Evolutionary conservation across 2,888 invertebrate genomes (phyloP).

Genomic region (Dusona sp.): DNA sequence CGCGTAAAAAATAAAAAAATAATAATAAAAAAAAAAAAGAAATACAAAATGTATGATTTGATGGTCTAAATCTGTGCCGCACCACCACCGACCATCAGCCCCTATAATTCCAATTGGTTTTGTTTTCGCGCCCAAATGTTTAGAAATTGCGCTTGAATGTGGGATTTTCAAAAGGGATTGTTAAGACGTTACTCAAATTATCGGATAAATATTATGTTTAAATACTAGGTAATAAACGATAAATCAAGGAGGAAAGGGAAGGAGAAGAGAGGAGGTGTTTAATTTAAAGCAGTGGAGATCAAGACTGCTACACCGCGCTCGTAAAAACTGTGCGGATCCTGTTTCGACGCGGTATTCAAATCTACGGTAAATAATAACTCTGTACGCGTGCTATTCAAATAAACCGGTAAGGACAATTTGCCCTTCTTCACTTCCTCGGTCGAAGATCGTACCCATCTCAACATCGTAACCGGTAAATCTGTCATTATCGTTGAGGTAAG

Average conservation of each 20-base stretch:
- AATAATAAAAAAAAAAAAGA: too few relatives aligned
- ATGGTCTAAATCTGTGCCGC: too few relatives aligned
- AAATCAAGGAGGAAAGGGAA: not conserved
- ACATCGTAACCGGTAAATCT: slow-evolving; percentile 94
- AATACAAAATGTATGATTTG: too few relatives aligned
- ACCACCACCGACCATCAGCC: too few relatives aligned
- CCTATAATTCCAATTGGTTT: too few relatives aligned
- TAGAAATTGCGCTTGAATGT: too few relatives aligned
- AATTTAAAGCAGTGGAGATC: slow-evolving; percentile 96
- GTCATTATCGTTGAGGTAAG: slow-evolving; percentile 98
- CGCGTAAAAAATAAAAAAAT: too few relatives aligned
- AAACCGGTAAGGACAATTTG: slow-evolving; percentile 96
- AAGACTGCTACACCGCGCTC: slow-evolving; percentile 99
- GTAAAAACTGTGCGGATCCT: slow-evolving; percentile 98
- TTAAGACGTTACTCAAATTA: too few relatives aligned
- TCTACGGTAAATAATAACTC: slow-evolving; percentile 98
- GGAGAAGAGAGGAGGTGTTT: slow-evolving; percentile 75
- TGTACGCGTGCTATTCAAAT: slow-evolving; percentile 97
- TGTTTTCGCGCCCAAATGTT: too few relatives aligned
- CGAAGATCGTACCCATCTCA: slow-evolving; percentile 94
- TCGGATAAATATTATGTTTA: too few relatives aligned
- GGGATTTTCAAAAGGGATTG: too few relatives aligned
- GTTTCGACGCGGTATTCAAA: slow-evolving; percentile 95
- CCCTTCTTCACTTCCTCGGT: slow-evolving; percentile 85
- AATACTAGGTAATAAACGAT: not conserved